Evolutionary conservation across 2,113 vertebrate genomes (phyloP).

Genomic region (Hiodon alosoides): DNA sequence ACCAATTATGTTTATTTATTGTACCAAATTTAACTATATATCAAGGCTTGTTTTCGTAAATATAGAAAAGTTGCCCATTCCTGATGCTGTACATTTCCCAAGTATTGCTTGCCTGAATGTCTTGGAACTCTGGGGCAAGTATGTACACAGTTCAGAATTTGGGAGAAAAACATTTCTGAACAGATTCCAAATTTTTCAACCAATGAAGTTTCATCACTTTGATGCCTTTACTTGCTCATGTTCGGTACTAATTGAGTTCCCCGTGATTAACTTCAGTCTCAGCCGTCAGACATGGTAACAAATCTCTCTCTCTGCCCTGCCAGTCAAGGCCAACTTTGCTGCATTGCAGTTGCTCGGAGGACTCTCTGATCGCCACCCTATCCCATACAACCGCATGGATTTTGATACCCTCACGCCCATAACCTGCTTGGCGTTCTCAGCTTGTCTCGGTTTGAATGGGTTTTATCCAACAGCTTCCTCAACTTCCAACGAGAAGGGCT

Average conservation of each 20-base stretch:
- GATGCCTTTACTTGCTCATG: neutral
- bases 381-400: neutral
- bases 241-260: slow-evolving; percentile 2
- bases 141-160: neutral
- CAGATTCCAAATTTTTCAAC: neutral
- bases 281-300: neutral
- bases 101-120: too few relatives aligned
- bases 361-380: neutral
- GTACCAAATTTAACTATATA: neutral
- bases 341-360: neutral
- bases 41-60: too few relatives aligned
- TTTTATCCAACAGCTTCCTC: too few relatives aligned
- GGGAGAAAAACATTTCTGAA: neutral
- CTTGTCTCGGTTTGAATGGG: too few relatives aligned
- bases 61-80: too few relatives aligned
- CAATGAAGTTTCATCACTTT: neutral
- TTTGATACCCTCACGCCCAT: neutral
- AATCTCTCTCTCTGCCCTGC: neutral
- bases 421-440: too few relatives aligned
- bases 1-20: too few relatives aligned
- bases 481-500: too few relatives aligned
- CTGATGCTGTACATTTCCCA: neutral
- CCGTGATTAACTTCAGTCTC: neutral
- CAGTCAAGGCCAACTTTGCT: neutral
- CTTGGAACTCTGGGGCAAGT: neutral